phyloP scores from a whole-genome alignment of 2,797 vertebrate genomes.

The Pangasius macronema region DNA sequence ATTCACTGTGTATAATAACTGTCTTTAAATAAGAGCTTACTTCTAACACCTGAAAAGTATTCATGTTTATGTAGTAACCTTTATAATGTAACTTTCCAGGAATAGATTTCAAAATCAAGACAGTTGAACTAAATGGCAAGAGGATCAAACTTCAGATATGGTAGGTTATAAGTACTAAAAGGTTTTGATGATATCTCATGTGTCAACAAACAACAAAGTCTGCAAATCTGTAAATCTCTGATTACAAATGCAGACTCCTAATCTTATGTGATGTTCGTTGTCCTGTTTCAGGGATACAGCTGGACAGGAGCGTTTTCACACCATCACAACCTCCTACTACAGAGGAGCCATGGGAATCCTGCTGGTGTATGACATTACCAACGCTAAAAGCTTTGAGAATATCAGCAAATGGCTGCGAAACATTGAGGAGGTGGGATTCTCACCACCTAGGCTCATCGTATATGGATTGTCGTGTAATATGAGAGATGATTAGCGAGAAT shows the following conservation, averaged over 20 bases:
- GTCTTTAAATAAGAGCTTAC: not conserved
- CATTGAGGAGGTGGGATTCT: conserved; percentile 82
- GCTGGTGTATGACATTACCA: conserved; percentile 93
- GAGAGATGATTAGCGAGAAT: not conserved
- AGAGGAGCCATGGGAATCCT: conserved; percentile 96
- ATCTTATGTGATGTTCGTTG: not conserved
- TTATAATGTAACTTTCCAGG: conserved; percentile 68
- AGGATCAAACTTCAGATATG: conserved; percentile 99
- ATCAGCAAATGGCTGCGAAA: conserved; percentile 91
- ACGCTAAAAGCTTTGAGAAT: conserved; percentile 89
- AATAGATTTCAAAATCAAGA: conserved; percentile 99
- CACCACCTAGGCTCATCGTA: conserved; percentile 49
- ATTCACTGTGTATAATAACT: not conserved
- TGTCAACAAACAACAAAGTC: not conserved
- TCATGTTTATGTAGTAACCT: conserved; percentile 24
- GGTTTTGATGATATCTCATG: not conserved
- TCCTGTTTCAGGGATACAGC: conserved; percentile 85
- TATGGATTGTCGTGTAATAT: conserved; percentile 69
- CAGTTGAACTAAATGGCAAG: conserved; percentile 95
- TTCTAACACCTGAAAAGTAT: not conserved
- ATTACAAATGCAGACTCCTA: not conserved
- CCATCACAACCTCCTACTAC: conserved; percentile 96
- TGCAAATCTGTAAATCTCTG: not conserved
- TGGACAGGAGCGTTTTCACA: conserved; percentile 93
- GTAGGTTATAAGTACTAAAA: conserved; percentile 72